Percentiles rank a stretch among this genome's conserved stretches.
phyloP scores from a whole-genome alignment of 2,113 vertebrate species.

The Ia io region DNA sequence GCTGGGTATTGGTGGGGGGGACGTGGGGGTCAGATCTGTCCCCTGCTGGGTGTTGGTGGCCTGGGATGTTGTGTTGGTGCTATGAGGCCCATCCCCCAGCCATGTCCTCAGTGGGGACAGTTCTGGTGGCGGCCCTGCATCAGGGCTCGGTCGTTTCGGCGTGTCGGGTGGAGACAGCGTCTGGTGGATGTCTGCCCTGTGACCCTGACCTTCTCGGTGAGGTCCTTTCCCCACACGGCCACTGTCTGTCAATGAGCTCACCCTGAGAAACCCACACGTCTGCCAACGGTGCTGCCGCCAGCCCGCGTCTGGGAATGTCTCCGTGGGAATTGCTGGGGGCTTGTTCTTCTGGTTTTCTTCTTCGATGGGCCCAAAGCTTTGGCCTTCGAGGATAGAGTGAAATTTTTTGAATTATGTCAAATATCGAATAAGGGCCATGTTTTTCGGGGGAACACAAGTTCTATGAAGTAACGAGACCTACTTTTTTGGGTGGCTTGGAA shows the following conservation, averaged over 20 bases:
- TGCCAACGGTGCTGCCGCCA: fast-evolving
- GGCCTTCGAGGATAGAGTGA: not conserved
- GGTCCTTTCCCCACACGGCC: not conserved
- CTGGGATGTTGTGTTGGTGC: not conserved
- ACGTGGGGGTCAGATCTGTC: not conserved
- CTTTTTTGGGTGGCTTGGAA: not conserved
- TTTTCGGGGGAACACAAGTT: not conserved
- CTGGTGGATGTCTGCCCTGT: not conserved
- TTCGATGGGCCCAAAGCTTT: not conserved
- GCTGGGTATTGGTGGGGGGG: not conserved
- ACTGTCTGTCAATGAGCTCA: not conserved
- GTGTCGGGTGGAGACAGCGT: not conserved
- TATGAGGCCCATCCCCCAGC: not conserved
- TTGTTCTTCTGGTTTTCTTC: not conserved
- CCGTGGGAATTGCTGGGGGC: not conserved
- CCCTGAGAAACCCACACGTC: not conserved
- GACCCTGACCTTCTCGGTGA: not conserved
- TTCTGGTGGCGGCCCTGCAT: not conserved
- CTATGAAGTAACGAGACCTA: not conserved
- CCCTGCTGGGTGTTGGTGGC: not conserved
- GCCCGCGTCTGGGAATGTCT: not conserved
- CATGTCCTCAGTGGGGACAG: not conserved
- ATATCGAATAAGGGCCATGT: not conserved
- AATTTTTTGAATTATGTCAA: not conserved
- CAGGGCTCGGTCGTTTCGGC: not conserved